phyloP scores from a whole-genome alignment of 2,113 vertebrate genomes.

The Seriola rivoliana region DNA sequence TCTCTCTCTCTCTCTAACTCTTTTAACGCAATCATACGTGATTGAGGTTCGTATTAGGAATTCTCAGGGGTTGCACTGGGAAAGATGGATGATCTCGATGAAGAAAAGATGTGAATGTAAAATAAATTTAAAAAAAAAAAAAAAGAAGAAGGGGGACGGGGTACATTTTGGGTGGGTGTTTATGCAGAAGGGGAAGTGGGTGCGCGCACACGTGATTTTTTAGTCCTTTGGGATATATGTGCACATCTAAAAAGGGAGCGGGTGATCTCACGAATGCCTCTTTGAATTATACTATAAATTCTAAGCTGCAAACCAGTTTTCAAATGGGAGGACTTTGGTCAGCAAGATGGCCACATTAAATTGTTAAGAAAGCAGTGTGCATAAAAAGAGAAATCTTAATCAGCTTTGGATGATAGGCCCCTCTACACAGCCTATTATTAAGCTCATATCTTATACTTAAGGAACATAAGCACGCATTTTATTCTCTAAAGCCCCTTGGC shows the following conservation, averaged over 20 bases:
- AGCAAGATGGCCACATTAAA: not conserved
- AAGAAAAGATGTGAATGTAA: constrained; percentile 32
- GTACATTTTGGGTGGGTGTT: not conserved
- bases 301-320: not conserved
- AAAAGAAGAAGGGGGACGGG: not conserved
- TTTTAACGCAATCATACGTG: constrained; percentile 95
- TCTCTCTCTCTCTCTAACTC: constrained; percentile 53
- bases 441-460: constrained; percentile 9
- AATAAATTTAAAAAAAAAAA: not conserved
- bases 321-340: not conserved
- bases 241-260: not conserved
- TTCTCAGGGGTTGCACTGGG: constrained; percentile 59
- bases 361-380: not conserved
- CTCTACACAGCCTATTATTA: not conserved
- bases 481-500: constrained; percentile 7
- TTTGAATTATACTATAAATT: constrained; percentile 24
- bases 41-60: constrained; percentile 92
- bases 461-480: not conserved
- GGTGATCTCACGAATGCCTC: constrained; percentile 19
- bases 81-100: constrained; percentile 7
- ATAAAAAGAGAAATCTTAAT: constrained; percentile 14
- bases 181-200: not conserved
- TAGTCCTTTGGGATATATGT: not conserved
- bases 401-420: constrained; percentile 18
- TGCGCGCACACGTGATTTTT: not conserved